Base-by-base conservation (phyloP, 2,113 vertebrate species). In the Phaethon lepturus region DNA sequence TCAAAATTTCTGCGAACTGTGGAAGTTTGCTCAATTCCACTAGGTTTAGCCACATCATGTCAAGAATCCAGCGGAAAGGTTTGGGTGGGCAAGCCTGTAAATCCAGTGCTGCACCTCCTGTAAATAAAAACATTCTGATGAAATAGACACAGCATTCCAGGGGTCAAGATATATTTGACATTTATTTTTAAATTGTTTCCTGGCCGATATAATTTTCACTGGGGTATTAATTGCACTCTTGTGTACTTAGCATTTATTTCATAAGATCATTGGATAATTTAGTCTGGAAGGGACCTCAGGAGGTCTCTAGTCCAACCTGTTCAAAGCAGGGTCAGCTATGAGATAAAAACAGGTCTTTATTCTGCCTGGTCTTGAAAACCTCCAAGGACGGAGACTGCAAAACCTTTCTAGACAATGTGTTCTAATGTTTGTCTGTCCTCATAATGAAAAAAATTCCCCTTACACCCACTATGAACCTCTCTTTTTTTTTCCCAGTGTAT, bases 101-200 rank as follows among this genome's bases (percentile, higher is more conserved):
- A 85, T 98, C 98, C 82, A 98, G n/a, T 16, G 98, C 98, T 33
- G 98, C 98, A 66, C 98, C 98, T 23, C 98, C 98, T 98, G 72
- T 35, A 74, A 45, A 91, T 68, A 77, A 42, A 62, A 26, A 33
- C 20, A 67, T 50, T 63, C 29, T 75, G 45, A 82, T 79, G 5
- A 91, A 94, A 69, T 50, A 67, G 1, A 68, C 8, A 13, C 11
- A 6, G 24, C 14, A 49, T 63, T 72, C 11, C 15, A 76, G 17
- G 26, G 13, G 5, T 73, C 44, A 82, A 85, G 11, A 59, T 47
- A 68, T 18, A 84, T 79, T 35, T 78, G 52, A 5, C 28, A 81
- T 28, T 95, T 77, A 26, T 60, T 91, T 67, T 68, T 13, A 44
- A 86, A 60, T 68, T 49, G 8, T 52, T 19, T 79, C 92, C 35